A percentile compares a stretch with the other conserved stretches of the same genome.
Evolutionary conservation across 2,797 vertebrate species (phyloP).

Genomic region (Strix occidentalis): DNA sequence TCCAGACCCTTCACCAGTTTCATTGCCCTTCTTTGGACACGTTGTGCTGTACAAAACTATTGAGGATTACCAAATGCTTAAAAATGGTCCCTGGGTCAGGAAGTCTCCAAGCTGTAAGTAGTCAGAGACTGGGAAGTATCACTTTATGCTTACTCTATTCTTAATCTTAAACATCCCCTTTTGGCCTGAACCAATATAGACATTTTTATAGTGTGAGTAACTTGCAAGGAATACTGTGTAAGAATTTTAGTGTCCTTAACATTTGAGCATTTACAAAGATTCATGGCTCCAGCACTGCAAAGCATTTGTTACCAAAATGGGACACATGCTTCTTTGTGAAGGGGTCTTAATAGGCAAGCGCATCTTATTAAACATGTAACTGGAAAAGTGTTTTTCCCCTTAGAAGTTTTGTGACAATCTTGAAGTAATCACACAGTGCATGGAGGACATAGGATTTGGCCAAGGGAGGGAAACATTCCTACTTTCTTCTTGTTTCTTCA

Average conservation of each 20-base stretch:
- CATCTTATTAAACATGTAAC: background rate
- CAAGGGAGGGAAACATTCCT: background rate
- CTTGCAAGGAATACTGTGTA: background rate
- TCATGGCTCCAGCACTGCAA: background rate
- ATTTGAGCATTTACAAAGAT: background rate
- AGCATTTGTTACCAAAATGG: background rate
- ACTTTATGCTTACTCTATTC: background rate
- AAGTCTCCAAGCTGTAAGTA: background rate
- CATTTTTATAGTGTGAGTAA: background rate
- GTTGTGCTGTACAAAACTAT: background rate
- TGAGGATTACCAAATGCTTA: background rate
- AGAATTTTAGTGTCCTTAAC: background rate
- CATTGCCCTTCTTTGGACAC: too few species aligned
- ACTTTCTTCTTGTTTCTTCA: background rate
- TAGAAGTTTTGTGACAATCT: background rate
- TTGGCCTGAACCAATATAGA: background rate
- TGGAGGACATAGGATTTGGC: rapidly evolving
- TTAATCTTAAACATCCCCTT: background rate
- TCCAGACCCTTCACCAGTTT: too few species aligned
- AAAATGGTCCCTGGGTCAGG: background rate
- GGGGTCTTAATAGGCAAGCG: background rate
- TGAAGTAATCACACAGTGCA: background rate
- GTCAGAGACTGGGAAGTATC: background rate
- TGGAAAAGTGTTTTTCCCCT: background rate
- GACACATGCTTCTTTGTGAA: background rate